These are phyloP conservation scores for Lottia scabra DNA, from an alignment of 2,888 invertebrate species.

Conservation along the genomic window DNA sequence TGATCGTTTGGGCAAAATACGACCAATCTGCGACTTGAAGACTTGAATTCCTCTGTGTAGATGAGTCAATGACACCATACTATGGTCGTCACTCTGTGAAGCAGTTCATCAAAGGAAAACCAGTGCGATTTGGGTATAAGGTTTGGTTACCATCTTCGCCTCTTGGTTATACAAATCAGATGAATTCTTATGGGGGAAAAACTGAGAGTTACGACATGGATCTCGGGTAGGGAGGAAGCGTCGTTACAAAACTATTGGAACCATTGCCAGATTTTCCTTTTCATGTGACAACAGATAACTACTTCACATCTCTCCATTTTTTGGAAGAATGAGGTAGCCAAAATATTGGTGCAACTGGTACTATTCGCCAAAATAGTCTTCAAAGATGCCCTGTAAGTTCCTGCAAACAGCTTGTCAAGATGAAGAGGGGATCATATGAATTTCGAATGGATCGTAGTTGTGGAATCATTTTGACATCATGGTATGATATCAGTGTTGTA, in stretches of 20 bases:
- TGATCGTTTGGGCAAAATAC: too few relatives aligned
- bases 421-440: not conserved
- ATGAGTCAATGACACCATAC: slow-evolving; percentile 65
- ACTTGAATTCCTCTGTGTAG: slow-evolving; percentile 36
- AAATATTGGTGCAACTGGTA: too few relatives aligned
- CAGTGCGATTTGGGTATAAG: slow-evolving; percentile 43
- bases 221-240: slow-evolving; percentile 11
- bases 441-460: slow-evolving; percentile 12
- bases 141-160: too few relatives aligned
- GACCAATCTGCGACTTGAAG: too few relatives aligned
- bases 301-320: slow-evolving; percentile 22
- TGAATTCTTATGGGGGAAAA: slow-evolving; percentile 19
- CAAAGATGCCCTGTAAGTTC: slow-evolving; percentile 11
- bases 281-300: slow-evolving; percentile 27
- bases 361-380: slow-evolving; percentile 17
- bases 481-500: slow-evolving; percentile 14
- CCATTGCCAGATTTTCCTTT: not conserved
- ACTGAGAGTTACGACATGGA: not conserved
- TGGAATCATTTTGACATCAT: slow-evolving; percentile 9
- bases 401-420: not conserved
- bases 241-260: not conserved
- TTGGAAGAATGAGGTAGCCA: slow-evolving; percentile 12
- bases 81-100: slow-evolving; percentile 48
- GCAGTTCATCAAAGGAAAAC: slow-evolving; percentile 41
- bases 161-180: too few relatives aligned